Conservation (phyloP, 2,888 invertebrate genomes). For the Sesamia inferens region DNA sequence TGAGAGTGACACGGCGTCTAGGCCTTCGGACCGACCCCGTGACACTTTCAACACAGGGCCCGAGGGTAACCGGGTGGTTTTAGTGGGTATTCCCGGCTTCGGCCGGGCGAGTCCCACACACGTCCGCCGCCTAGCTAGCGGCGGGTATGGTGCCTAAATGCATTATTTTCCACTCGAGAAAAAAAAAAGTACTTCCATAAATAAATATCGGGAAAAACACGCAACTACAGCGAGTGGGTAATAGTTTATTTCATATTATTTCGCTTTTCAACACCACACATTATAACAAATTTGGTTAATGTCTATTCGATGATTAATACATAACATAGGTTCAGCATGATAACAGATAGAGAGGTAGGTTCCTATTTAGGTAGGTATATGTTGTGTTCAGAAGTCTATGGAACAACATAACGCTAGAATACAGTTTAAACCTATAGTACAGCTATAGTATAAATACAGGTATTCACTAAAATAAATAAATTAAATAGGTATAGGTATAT, state of each 20-base stretch:
- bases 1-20: too few species aligned
- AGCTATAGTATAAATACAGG: not conserved
- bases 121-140: too few species aligned
- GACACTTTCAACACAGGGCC: too few species aligned
- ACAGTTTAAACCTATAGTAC: not conserved
- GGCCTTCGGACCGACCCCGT: too few species aligned
- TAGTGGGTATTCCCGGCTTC: too few species aligned
- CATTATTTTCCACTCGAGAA: too few species aligned
- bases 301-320: conserved; percentile 15
- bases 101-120: too few species aligned
- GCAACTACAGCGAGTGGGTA: conserved; percentile 29
- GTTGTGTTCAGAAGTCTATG: conserved; percentile 1
- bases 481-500: not conserved
- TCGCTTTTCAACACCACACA: conserved; percentile 44
- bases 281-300: conserved; percentile 35
- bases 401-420: conserved; percentile 11
- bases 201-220: conserved; percentile 27
- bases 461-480: not conserved
- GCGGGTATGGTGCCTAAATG: too few species aligned
- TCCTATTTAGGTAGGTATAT: too few species aligned
- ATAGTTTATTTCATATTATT: conserved; percentile 44
- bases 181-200: not conserved
- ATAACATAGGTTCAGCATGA: conserved; percentile 10
- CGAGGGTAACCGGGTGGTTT: too few species aligned
- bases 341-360: not conserved